Percentiles rank a stretch among this genome's conserved stretches.
Conservation (phyloP, 1,140 invertebrate species). For the Drosophila bifasciata region DNA sequence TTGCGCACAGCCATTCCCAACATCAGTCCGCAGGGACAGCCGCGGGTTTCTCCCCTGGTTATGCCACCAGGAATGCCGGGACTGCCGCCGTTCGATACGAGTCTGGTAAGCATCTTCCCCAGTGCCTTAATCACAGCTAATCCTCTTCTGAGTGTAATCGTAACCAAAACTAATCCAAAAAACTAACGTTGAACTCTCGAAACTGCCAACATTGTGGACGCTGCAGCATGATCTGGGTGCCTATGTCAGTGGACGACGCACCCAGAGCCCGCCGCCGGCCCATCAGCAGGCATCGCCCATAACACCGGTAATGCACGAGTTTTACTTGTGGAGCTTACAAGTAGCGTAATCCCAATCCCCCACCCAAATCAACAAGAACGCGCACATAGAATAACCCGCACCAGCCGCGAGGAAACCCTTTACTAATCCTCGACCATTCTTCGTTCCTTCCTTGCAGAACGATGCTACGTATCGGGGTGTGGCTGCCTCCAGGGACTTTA, state of each 20-base stretch:
- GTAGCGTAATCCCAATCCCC: slow-evolving; percentile 69
- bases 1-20: slow-evolving; percentile 86
- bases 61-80: slow-evolving; percentile 85
- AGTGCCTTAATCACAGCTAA: too few relatives aligned
- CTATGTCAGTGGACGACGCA: slow-evolving; percentile 78
- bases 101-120: slow-evolving; percentile 87
- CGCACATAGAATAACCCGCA: neutral
- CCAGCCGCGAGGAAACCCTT: neutral
- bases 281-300: slow-evolving; percentile 90
- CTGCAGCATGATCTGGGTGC: slow-evolving; percentile 85
- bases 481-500: slow-evolving; percentile 83
- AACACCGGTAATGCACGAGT: slow-evolving; percentile 88
- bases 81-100: slow-evolving; percentile 86
- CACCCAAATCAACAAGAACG: neutral
- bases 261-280: slow-evolving; percentile 91
- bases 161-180: slow-evolving; percentile 8
- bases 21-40: slow-evolving; percentile 87
- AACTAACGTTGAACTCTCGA: slow-evolving; percentile 32
- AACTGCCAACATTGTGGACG: slow-evolving; percentile 50
- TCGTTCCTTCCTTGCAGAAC: slow-evolving; percentile 85
- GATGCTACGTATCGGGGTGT: slow-evolving; percentile 85
- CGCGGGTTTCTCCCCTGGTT: slow-evolving; percentile 84
- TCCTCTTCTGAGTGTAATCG: neutral
- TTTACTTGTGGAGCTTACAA: slow-evolving; percentile 74
- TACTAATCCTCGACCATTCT: neutral